Evolutionary conservation across 2,113 vertebrate genomes (phyloP).

Genomic region (Daboia siamensis): DNA sequence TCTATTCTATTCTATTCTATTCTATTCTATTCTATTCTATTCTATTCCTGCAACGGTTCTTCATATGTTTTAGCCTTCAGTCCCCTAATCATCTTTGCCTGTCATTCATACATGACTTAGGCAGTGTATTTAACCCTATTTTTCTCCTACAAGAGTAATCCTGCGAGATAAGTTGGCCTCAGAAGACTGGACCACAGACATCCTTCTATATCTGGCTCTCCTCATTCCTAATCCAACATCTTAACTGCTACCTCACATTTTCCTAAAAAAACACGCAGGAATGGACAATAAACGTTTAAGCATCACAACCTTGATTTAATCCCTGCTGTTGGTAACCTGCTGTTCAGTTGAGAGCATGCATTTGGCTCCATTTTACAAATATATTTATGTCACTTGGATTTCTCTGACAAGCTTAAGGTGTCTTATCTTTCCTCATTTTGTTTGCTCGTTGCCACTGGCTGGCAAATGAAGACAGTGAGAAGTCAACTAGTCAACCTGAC

Average conservation of each 20-base stretch:
- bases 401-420: background rate
- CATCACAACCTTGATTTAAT: background rate
- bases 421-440: background rate
- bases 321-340: background rate
- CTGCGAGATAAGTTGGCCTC: background rate
- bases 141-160: background rate
- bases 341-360: background rate
- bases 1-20: too few species aligned
- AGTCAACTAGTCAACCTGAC: background rate
- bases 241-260: background rate
- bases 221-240: background rate
- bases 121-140: background rate
- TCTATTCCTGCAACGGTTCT: background rate
- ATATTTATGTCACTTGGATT: background rate
- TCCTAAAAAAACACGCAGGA: background rate
- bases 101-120: background rate
- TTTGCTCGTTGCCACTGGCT: too few species aligned
- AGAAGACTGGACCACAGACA: background rate
- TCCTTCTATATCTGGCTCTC: background rate
- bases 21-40: too few species aligned
- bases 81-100: background rate
- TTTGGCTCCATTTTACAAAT: background rate
- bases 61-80: background rate
- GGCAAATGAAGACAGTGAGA: too few species aligned
- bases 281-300: background rate